phyloP scores from a whole-genome alignment of 2,888 invertebrate genomes.

The Anagyrus pseudococci region DNA sequence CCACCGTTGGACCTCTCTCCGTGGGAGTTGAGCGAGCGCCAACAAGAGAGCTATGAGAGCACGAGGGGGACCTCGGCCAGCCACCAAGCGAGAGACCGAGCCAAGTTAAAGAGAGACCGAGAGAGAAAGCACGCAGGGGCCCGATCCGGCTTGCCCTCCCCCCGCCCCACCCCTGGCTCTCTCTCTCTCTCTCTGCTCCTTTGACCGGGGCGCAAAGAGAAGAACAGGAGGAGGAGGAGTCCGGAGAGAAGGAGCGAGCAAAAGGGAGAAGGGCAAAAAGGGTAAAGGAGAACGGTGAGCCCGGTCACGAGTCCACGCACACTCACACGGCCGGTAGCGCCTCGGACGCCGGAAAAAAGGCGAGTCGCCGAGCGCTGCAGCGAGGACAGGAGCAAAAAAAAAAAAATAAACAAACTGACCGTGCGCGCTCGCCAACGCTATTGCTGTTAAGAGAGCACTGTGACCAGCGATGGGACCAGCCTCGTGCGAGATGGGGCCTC shows the following conservation, averaged over 20 bases:
- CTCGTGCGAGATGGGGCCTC: too few species aligned
- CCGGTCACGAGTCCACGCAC: slow-evolving; percentile 41
- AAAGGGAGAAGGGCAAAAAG: slow-evolving; percentile 1
- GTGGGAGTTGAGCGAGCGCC: not conserved
- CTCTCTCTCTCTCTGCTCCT: too few species aligned
- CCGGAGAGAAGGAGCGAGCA: not conserved
- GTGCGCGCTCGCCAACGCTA: not conserved
- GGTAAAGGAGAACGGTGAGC: slow-evolving; percentile 18
- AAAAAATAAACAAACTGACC: not conserved
- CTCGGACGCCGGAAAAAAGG: slow-evolving; percentile 11
- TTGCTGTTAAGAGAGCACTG: too few species aligned
- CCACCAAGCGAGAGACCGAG: too few species aligned
- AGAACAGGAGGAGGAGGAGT: not conserved
- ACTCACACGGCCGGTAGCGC: slow-evolving; percentile 17
- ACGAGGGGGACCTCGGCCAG: slow-evolving; percentile 2
- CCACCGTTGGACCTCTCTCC: not conserved
- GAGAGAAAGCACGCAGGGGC: not conserved
- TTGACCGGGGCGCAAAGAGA: not conserved
- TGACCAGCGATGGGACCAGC: too few species aligned
- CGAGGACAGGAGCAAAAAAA: not conserved
- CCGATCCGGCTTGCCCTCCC: too few species aligned
- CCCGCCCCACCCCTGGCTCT: too few species aligned
- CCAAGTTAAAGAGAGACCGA: slow-evolving; percentile 1
- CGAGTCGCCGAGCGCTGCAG: slow-evolving; percentile 10
- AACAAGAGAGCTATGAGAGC: not conserved